Conservation (phyloP, 2,113 vertebrate species). For the Salminus brasiliensis region DNA sequence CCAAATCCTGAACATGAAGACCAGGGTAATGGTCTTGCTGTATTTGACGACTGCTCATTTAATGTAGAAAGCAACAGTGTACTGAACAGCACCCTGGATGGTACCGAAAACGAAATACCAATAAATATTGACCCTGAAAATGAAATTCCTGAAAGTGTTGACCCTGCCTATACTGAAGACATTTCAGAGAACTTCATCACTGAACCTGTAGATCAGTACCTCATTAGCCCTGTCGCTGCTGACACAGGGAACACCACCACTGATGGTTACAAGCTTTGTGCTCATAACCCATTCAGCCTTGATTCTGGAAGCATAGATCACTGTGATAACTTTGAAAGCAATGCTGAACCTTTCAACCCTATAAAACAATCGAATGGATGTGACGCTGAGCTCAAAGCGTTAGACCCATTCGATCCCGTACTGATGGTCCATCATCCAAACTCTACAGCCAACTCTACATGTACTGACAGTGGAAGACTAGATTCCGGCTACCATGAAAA, state of each 20-base stretch:
- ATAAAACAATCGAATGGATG: slow-evolving; percentile 11
- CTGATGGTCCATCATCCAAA: slow-evolving; percentile 4
- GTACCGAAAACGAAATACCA: too few species aligned
- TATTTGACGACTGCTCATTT: background rate
- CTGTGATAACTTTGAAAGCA: background rate
- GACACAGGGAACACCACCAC: slow-evolving; percentile 20
- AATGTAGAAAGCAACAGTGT: slow-evolving; percentile 5
- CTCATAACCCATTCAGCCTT: slow-evolving; percentile 19
- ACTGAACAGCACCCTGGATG: background rate
- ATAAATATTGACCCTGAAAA: too few species aligned
- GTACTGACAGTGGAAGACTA: slow-evolving; percentile 30
- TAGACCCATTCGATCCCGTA: slow-evolving; percentile 28
- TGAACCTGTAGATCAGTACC: slow-evolving; percentile 36
- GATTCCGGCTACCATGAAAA: slow-evolving; percentile 55
- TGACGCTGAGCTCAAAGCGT: slow-evolving; percentile 25
- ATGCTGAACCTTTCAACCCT: background rate
- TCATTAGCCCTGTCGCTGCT: slow-evolving; percentile 30
- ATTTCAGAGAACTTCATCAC: background rate
- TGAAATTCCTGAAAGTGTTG: background rate
- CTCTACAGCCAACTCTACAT: background rate
- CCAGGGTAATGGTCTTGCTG: background rate
- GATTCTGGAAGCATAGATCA: slow-evolving; percentile 24
- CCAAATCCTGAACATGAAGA: background rate
- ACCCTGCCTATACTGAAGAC: background rate
- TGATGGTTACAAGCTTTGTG: slow-evolving; percentile 35